Percentiles rank a stretch among this genome's conserved stretches.
phyloP scores from a whole-genome alignment of 2,113 vertebrate genomes.

The Lagopus muta region DNA sequence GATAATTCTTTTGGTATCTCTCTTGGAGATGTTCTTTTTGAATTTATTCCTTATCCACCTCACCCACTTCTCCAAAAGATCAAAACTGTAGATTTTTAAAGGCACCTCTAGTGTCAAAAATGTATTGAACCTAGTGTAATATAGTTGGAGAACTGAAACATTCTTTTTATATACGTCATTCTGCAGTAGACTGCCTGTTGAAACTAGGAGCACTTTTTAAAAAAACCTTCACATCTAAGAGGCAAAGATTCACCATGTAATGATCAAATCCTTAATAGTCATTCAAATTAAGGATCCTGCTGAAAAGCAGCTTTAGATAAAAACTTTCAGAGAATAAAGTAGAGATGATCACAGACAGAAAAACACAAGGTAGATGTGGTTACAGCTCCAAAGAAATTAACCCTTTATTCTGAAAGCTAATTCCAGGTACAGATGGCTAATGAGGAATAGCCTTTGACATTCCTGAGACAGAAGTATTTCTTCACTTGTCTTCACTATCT shows the following conservation, averaged over 20 bases:
- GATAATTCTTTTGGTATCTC: background rate
- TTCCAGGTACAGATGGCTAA: background rate
- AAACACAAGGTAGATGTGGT: background rate
- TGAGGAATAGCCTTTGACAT: background rate
- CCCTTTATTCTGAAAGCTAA: slow-evolving; percentile 7
- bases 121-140: background rate
- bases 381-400: background rate
- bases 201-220: slow-evolving; percentile 19
- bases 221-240: slow-evolving; percentile 31
- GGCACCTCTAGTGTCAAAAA: background rate
- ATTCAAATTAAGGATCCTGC: slow-evolving; percentile 37
- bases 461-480: background rate
- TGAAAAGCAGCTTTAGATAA: slow-evolving; percentile 22
- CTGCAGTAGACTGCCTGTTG: background rate
- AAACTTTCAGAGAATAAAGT: slow-evolving; percentile 1
- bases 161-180: slow-evolving; percentile 20
- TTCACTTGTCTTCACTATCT: slow-evolving; percentile 9
- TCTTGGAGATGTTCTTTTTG: background rate
- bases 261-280: slow-evolving; percentile 26
- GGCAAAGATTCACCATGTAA: slow-evolving; percentile 2
- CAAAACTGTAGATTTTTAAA: background rate
- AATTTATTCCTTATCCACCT: background rate
- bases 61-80: background rate
- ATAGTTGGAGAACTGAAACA: background rate
- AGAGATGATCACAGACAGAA: slow-evolving; percentile 4